Evolutionary conservation across 23 tunicate species (phyloP), one percentile per base, ranked within the genome.

Genomic region (Halocynthia roretzi): DNA sequence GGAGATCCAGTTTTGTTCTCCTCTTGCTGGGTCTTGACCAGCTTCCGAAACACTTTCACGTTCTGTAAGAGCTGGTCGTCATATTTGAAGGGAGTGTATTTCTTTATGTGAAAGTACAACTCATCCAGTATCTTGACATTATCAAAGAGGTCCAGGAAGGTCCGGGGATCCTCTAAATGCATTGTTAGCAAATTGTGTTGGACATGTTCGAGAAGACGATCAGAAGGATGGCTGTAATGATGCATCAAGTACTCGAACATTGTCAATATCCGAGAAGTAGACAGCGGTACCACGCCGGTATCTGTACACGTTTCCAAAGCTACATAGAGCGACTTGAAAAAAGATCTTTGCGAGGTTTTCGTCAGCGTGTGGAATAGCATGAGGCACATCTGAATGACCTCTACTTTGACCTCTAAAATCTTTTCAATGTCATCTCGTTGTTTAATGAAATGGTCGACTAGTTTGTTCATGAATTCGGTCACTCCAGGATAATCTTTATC

Each of bases 321-420:
- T 31, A 31, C 44, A 4, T 31, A 31, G 52, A 89, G 88, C 70
- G 75, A 31, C 18, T 77, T 71, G 31, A 89, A 61, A 51, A 83
- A 83, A 5, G 22, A 8, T 54, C 75, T 60, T 57, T 81, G 75
- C 48, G 78, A 86, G 55, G 71, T 62, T 9, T 48, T 76, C 48
- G 89, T 80, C 5, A 90, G 53, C 6, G 90, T 84, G 64, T 90
- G 97, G 61, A 90, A 90, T 7, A 90, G 60, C 54, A 90, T 77
- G n/a, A 77, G 54, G 6, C 67, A 70, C 81, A 90, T 77, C 51
- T 90, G 97, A 49, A 90, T 71, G 31, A 90, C 86, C 56, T 74
- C 83, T 21, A 90, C 97, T 9, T 70, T 67, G 6, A 89, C 71
- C 61, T 83, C 92, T 31, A 31, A 31, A 31, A 31, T 31, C 44